Conservation (phyloP, 2,888 invertebrate genomes). For the Girardia tigrina region DNA sequence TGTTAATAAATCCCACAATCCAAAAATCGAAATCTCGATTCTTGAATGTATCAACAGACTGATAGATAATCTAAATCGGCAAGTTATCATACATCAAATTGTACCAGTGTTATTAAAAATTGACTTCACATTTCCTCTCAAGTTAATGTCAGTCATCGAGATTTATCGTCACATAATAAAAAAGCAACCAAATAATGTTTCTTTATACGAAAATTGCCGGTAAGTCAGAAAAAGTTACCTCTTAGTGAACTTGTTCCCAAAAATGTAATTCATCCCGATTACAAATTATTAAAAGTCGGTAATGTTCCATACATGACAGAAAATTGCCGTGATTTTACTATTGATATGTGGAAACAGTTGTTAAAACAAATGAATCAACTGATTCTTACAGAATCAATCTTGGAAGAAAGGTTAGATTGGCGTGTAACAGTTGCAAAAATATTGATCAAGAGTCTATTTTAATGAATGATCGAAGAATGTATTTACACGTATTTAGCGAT, state of each 20-base stretch:
- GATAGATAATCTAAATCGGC: no score
- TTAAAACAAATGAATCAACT: slow-evolving; percentile 49
- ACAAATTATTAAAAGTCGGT: slow-evolving; percentile 45
- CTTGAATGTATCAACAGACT: no score
- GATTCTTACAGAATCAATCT: slow-evolving; percentile 46
- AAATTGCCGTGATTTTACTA: slow-evolving; percentile 43
- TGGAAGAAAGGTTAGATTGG: slow-evolving; percentile 47
- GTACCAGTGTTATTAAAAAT: no score
- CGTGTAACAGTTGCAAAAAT: neutral
- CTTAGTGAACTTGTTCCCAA: neutral
- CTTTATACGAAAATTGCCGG: no score
- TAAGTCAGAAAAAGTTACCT: neutral
- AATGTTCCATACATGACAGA: slow-evolving; percentile 48
- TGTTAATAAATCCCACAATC: no score
- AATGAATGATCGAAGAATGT: neutral
- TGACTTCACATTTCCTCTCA: no score
- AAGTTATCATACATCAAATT: no score
- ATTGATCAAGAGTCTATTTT: slow-evolving; percentile 21
- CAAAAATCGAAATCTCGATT: no score
- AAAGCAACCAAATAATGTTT: no score
- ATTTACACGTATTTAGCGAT: slow-evolving; percentile 17
- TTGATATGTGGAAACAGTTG: slow-evolving; percentile 47
- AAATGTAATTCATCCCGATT: slow-evolving; percentile 41
- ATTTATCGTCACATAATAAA: no score
- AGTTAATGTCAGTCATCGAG: no score